phyloP scores from a whole-genome alignment of 2,113 vertebrate species.

The Sceloporus undulatus region DNA sequence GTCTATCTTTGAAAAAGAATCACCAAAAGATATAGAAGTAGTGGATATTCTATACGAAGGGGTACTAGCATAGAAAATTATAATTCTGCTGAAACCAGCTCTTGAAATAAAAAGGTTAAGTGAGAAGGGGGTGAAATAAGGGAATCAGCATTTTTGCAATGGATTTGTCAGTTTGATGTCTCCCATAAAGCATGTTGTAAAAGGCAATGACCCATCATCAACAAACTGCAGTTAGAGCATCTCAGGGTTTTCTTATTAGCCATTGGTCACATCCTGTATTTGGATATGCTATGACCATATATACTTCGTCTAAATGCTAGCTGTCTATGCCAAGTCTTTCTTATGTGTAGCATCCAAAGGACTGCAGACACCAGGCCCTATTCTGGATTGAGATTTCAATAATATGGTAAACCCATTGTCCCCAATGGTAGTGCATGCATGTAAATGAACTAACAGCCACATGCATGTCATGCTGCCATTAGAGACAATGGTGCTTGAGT shows the following conservation, averaged over 20 bases:
- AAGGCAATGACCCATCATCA: conserved; percentile 33
- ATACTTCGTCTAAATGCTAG: not conserved
- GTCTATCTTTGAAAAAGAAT: conserved; percentile 14
- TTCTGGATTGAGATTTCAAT: not conserved
- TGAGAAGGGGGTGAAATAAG: conserved; percentile 10
- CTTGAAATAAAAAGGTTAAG: conserved; percentile 30
- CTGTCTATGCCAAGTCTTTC: not conserved
- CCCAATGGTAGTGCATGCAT: no score
- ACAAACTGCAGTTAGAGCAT: not conserved
- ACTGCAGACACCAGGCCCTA: not conserved
- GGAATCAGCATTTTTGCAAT: not conserved
- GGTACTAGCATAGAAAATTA: conserved; percentile 28
- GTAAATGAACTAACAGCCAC: no score
- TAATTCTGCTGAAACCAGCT: conserved; percentile 34
- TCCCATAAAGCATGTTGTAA: conserved; percentile 40
- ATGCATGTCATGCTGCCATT: no score
- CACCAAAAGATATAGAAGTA: not conserved
- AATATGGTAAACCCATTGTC: not conserved
- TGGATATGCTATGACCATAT: conserved; percentile 27
- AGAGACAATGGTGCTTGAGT: no score
- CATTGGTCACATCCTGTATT: not conserved
- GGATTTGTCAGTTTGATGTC: conserved; percentile 35
- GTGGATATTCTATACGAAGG: not conserved
- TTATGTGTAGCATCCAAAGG: not conserved
- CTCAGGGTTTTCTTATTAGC: conserved; percentile 10